phyloP scores from a whole-genome alignment of 2,888 invertebrate genomes.

The Thera obeliscata region DNA sequence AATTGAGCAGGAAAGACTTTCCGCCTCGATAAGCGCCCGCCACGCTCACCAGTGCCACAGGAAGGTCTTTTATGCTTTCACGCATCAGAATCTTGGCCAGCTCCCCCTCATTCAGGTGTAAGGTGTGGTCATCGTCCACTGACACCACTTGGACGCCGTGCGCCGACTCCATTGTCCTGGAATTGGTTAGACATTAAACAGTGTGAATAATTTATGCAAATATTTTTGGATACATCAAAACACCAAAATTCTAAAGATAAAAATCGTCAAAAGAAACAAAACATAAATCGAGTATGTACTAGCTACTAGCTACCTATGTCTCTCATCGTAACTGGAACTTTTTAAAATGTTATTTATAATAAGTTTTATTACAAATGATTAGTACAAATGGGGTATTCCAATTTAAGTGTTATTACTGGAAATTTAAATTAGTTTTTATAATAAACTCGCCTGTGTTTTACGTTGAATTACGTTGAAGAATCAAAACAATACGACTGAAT shows the following conservation, averaged over 20 bases:
- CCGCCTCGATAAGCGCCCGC: slow-evolving; percentile 50
- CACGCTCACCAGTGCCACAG: slow-evolving; percentile 48
- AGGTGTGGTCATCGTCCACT: slow-evolving; percentile 29
- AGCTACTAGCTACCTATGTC: no score
- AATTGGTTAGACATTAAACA: neutral
- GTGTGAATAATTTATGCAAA: no score
- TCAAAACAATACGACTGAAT: neutral
- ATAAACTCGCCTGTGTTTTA: neutral
- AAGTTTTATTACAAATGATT: no score
- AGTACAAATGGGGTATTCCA: neutral
- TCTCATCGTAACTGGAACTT: no score
- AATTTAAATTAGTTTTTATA: neutral
- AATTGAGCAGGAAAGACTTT: slow-evolving; percentile 50
- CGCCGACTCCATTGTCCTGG: slow-evolving; percentile 21
- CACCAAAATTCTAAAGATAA: no score
- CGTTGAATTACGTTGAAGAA: neutral
- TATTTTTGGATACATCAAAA: no score
- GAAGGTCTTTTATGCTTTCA: slow-evolving; percentile 41
- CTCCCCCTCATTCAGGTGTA: slow-evolving; percentile 34
- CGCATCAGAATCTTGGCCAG: slow-evolving; percentile 36
- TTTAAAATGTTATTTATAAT: no score
- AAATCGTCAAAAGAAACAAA: no score
- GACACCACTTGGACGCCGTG: slow-evolving; percentile 33
- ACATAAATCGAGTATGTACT: no score
- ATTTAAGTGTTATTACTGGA: neutral